A percentile compares a stretch with the other conserved stretches of the same genome.
phyloP scores from a whole-genome alignment of 2,113 vertebrate genomes.

The Prunella fulvescens region DNA sequence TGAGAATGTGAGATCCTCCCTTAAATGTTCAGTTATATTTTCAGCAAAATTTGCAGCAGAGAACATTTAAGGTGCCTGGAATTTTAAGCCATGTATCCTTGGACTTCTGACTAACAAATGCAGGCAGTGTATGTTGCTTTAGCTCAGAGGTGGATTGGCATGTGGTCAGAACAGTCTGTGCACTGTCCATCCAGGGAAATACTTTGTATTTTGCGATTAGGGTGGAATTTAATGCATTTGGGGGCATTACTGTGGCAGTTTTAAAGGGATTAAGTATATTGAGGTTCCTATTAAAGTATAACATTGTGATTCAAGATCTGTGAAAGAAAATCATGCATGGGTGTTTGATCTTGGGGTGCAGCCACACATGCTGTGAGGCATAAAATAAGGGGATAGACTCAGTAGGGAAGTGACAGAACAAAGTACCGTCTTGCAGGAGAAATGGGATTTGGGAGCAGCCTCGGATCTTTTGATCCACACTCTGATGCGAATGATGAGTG shows the following conservation, averaged over 20 bases:
- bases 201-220: constrained; percentile 28
- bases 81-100: background rate
- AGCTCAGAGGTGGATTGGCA: background rate
- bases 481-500: constrained; percentile 53
- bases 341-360: constrained; percentile 70
- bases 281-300: constrained; percentile 64
- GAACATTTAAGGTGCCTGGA: background rate
- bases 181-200: constrained; percentile 23
- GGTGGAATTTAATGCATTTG: constrained; percentile 58
- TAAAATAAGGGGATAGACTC: constrained; percentile 64
- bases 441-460: constrained; percentile 65
- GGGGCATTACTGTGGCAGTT: constrained; percentile 46
- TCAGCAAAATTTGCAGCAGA: background rate
- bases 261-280: constrained; percentile 61
- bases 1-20: background rate
- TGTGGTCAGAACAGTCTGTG: background rate
- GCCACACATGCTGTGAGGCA: constrained; percentile 64
- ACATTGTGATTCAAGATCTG: constrained; percentile 66
- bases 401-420: constrained; percentile 69
- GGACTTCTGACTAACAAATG: background rate
- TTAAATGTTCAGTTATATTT: background rate
- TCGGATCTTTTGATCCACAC: constrained; percentile 58
- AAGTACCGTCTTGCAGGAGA: constrained; percentile 68
- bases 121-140: background rate
- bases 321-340: constrained; percentile 65